Percentiles rank a stretch among this genome's conserved stretches.
Conservation (phyloP, 2,113 vertebrate species). For the Burhinus oedicnemus region DNA sequence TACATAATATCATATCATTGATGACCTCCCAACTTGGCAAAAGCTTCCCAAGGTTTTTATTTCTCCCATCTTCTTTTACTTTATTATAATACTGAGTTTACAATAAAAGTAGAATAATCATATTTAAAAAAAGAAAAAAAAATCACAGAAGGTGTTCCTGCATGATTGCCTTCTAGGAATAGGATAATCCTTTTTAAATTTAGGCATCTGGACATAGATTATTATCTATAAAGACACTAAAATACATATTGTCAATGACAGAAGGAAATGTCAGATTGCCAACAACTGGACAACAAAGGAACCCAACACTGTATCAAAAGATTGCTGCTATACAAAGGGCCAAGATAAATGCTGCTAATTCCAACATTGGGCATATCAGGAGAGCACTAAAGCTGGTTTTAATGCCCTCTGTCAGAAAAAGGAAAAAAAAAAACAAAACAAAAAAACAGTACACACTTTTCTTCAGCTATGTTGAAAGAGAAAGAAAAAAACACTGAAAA, state of each 20-base stretch:
- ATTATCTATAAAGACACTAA: not conserved
- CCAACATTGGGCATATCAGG: not conserved
- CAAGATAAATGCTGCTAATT: not conserved
- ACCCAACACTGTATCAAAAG: not conserved
- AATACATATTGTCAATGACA: not conserved
- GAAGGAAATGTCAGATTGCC: not conserved
- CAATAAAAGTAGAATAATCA: not conserved
- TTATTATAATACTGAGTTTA: not conserved
- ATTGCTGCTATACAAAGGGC: not conserved
- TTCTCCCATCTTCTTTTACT: not conserved
- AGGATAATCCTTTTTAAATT: not conserved
- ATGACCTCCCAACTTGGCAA: not conserved
- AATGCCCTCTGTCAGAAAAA: not conserved
- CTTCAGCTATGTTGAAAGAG: not conserved
- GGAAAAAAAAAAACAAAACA: not conserved
- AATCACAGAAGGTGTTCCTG: not conserved
- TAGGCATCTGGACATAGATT: not conserved
- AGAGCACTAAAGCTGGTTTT: not conserved
- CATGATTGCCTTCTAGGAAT: not conserved
- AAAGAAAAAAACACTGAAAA: not conserved
- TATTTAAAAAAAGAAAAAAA: not conserved
- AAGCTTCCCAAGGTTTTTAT: not conserved
- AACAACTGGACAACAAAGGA: not conserved
- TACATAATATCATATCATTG: rapidly evolving
- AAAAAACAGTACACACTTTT: not conserved